phyloP scores from a whole-genome alignment of 2,113 vertebrate genomes.

The Neofelis nebulosa region DNA sequence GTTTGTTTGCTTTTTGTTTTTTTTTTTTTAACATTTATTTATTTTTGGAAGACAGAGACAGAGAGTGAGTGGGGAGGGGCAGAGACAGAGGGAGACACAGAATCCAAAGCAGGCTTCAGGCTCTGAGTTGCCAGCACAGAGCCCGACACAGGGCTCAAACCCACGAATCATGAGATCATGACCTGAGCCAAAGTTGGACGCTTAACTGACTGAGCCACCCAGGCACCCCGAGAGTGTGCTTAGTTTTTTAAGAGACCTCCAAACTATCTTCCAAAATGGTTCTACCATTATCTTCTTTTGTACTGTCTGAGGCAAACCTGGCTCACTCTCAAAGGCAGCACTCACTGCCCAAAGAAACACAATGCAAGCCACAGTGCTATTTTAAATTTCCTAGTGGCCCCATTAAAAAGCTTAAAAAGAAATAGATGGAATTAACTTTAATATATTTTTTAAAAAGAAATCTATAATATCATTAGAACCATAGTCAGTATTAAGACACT shows the following conservation, averaged over 20 bases:
- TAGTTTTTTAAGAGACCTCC: neutral
- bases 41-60: too few species aligned
- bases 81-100: too few species aligned
- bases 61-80: too few species aligned
- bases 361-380: neutral
- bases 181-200: too few species aligned
- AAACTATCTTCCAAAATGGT: neutral
- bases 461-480: neutral
- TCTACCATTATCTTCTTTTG: neutral
- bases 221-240: neutral
- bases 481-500: neutral
- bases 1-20: too few species aligned
- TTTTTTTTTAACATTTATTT: too few species aligned
- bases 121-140: too few species aligned
- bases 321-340: neutral
- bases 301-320: neutral
- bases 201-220: too few species aligned
- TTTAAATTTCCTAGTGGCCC: neutral
- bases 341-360: neutral
- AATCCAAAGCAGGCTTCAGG: too few species aligned
- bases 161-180: too few species aligned
- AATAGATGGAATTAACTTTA: neutral
- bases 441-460: neutral
- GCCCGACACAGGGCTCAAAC: too few species aligned
- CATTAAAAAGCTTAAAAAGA: neutral